Percentiles rank a stretch among this genome's conserved stretches.
Conservation (phyloP, 2,888 invertebrate species). For the Cerceris rybyensis region DNA sequence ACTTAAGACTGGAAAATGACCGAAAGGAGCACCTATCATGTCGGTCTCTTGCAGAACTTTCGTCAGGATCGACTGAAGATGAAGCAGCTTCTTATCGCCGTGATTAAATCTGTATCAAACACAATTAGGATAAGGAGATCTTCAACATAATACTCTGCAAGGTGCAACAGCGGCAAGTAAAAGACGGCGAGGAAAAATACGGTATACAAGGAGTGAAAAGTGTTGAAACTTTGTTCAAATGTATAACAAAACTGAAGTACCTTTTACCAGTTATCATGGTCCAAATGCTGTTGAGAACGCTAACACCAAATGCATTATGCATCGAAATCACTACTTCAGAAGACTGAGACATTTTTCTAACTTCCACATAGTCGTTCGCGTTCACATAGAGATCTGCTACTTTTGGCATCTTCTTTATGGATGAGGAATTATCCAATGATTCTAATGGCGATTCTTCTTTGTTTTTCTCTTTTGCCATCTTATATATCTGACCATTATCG, state of each 20-base stretch:
- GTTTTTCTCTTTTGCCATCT: slow-evolving; percentile 54
- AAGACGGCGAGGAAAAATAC: not conserved
- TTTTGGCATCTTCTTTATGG: slow-evolving; percentile 40
- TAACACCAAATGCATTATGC: slow-evolving; percentile 89
- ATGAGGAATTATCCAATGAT: slow-evolving; percentile 1
- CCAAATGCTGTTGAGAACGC: slow-evolving; percentile 92
- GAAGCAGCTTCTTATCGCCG: slow-evolving; percentile 87
- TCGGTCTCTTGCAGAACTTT: slow-evolving; percentile 89
- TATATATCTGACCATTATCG: slow-evolving; percentile 70
- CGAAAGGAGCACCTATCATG: slow-evolving; percentile 91
- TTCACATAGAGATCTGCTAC: slow-evolving; percentile 76
- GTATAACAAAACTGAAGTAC: slow-evolving; percentile 41
- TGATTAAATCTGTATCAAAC: slow-evolving; percentile 67
- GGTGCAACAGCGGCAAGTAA: not conserved
- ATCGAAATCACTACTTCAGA: slow-evolving; percentile 85
- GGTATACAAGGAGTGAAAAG: not conserved
- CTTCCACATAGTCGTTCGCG: slow-evolving; percentile 72
- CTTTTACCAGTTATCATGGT: slow-evolving; percentile 90
- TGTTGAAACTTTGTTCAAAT: not conserved
- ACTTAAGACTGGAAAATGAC: slow-evolving; percentile 89
- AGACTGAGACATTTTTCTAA: slow-evolving; percentile 64
- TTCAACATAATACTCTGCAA: not conserved
- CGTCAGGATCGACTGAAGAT: slow-evolving; percentile 87
- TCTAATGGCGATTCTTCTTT: slow-evolving; percentile 35
- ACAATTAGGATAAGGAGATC: not conserved